A percentile compares a stretch with the other conserved stretches of the same genome.
phyloP scores from a whole-genome alignment of 2,797 vertebrate species.

The Rhincodon typus region DNA sequence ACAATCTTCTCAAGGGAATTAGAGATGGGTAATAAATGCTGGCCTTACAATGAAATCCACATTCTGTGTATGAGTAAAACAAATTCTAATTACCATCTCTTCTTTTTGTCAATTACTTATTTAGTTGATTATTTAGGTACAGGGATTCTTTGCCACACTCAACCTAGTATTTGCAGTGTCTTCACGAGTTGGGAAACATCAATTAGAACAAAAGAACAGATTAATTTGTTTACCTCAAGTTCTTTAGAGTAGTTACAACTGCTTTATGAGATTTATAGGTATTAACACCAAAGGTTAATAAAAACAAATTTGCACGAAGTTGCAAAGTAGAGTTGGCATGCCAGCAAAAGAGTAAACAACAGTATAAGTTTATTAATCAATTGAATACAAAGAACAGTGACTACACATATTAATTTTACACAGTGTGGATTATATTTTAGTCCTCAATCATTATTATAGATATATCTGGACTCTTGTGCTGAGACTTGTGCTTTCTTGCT shows the following conservation, averaged over 20 bases:
- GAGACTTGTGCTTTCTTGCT: neutral
- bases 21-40: neutral
- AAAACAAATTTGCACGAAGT: neutral
- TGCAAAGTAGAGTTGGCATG: neutral
- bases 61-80: neutral
- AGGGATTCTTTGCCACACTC: neutral
- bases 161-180: neutral
- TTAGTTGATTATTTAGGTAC: neutral
- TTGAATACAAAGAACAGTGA: neutral
- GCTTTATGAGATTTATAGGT: neutral
- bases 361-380: neutral
- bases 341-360: neutral
- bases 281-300: conserved; percentile 12
- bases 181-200: neutral
- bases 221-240: neutral
- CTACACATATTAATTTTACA: neutral
- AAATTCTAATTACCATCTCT: neutral
- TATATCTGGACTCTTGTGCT: neutral
- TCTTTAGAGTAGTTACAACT: neutral
- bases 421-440: no score
- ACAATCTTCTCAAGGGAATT: neutral
- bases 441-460: neutral
- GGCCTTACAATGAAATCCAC: neutral
- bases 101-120: neutral
- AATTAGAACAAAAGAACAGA: neutral